Percentiles rank a stretch among this genome's conserved stretches.
These are phyloP conservation scores for Erethizon dorsatum DNA, from an alignment of 2,797 vertebrate species.

Conservation along the genomic window DNA sequence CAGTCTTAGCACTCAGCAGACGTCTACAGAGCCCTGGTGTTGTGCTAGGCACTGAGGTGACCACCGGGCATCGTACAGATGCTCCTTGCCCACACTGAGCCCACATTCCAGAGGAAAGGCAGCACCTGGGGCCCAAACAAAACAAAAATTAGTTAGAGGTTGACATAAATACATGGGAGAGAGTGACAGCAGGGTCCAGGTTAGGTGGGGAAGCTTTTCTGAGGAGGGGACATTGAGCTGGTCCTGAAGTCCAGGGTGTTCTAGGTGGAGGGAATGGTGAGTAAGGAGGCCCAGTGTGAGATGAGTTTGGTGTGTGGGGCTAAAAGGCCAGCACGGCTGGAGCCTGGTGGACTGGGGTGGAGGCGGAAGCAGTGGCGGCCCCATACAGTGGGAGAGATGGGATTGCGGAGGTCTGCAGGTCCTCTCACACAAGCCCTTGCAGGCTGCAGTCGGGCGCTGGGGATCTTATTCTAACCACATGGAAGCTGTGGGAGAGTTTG, in stretches of 20 bases:
- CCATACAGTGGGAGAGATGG: not conserved
- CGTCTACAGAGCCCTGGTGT: not conserved
- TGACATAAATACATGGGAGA: not conserved
- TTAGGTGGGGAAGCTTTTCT: not conserved
- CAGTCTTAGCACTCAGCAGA: not conserved
- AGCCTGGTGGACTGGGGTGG: not conserved
- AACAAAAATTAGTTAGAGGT: not conserved
- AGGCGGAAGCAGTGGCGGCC: not conserved
- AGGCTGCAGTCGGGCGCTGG: not conserved
- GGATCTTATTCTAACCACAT: not conserved
- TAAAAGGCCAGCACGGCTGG: rapidly evolving
- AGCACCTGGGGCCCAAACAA: not conserved
- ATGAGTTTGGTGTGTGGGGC: not conserved
- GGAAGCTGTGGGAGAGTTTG: not conserved
- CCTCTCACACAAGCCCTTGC: not conserved
- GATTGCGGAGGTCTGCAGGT: not conserved
- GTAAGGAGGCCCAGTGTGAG: not conserved
- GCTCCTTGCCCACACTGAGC: not conserved
- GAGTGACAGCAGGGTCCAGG: not conserved
- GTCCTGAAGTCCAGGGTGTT: not conserved
- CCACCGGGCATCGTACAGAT: not conserved
- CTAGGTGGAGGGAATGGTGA: not conserved
- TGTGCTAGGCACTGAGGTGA: rapidly evolving
- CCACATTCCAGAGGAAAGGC: not conserved
- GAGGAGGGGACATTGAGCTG: not conserved